A percentile compares a stretch with the other conserved stretches of the same genome.
Evolutionary conservation across 2,888 invertebrate species (phyloP).

Genomic region (Eulithis testata): DNA sequence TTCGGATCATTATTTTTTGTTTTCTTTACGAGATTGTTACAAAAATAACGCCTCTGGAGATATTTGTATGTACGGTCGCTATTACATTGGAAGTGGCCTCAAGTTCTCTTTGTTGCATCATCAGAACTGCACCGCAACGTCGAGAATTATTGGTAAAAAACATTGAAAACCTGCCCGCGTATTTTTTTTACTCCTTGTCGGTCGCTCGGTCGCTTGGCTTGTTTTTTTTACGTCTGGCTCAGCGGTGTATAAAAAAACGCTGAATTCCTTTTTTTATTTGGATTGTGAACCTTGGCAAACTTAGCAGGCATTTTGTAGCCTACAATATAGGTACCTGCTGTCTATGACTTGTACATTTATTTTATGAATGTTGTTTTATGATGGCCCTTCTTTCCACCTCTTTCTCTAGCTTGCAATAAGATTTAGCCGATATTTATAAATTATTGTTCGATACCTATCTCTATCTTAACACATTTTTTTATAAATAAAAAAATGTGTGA

Average conservation of each 20-base stretch:
- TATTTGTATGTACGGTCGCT: conserved; percentile 43
- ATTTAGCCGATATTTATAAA: no score
- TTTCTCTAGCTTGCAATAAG: no score
- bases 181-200: conserved; percentile 70
- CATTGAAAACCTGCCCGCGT: conserved; percentile 81
- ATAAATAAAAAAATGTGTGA: no score
- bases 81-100: conserved; percentile 30
- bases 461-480: no score
- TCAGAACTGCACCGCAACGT: conserved; percentile 38
- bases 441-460: background rate
- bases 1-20: conserved; percentile 74
- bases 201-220: conserved; percentile 60
- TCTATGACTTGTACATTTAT: conserved; percentile 27
- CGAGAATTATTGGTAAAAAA: conserved; percentile 60
- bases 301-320: conserved; percentile 43
- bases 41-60: conserved; percentile 68
- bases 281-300: conserved; percentile 65
- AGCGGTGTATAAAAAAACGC: conserved; percentile 72
- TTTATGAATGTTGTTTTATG: conserved; percentile 13
- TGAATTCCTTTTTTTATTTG: conserved; percentile 64
- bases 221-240: conserved; percentile 83
- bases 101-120: conserved; percentile 41
- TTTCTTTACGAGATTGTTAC: conserved; percentile 75
- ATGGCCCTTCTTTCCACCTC: background rate
- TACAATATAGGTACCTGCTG: conserved; percentile 18